Evolutionary conservation across 2,113 vertebrate species (phyloP), one percentile per base, ranked within the genome.

Genomic region (Calidris pugnax): DNA sequence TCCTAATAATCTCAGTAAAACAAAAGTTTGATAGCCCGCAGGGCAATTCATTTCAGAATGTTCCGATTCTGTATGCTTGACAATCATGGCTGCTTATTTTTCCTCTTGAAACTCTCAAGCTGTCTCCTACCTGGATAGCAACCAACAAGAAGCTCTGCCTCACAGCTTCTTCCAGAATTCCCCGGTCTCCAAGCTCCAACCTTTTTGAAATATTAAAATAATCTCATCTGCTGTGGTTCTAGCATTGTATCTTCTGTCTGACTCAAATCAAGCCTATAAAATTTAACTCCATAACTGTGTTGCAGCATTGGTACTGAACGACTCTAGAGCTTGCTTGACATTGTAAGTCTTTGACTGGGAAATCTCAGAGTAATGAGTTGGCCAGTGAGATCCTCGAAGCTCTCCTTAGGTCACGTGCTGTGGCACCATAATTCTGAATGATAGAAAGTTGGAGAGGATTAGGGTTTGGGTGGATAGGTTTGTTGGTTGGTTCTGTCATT

Each of bases 41-140:
- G 75, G 47, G 79, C 45, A 81, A 12, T 80, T 91, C 4, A 75
- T 90, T 90, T 94, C 43, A 55, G 33, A 88, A 84, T 48, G 39
- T 94, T 93, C 74, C 35, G 0, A 2, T 87, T 86, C 63, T 13
- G 8, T 67, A 2, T 77, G 67, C 85, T 80, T 47, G 57, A 37
- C 81, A 66, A 91, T 92, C 82, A 80, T 79, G 71, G 83, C 88
- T 93, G 85, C 59, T 93, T 88, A 19, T 92, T 93, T 96, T 92
- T 81, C 75, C 1, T 1, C 72, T 48, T 2, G 3, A 64, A 93
- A 78, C 51, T 67, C 85, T 93, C 68, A 90, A 84, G 76, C 96
- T 94, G 83, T 93, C 37, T 91, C 75, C 72, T 84, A 88, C 90
- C 87, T 95, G 90, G 63, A 41, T 67, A 88, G 77, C 16, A 75